Base-by-base conservation (phyloP, 2,113 vertebrate species). In the Xiphias gladius region DNA sequence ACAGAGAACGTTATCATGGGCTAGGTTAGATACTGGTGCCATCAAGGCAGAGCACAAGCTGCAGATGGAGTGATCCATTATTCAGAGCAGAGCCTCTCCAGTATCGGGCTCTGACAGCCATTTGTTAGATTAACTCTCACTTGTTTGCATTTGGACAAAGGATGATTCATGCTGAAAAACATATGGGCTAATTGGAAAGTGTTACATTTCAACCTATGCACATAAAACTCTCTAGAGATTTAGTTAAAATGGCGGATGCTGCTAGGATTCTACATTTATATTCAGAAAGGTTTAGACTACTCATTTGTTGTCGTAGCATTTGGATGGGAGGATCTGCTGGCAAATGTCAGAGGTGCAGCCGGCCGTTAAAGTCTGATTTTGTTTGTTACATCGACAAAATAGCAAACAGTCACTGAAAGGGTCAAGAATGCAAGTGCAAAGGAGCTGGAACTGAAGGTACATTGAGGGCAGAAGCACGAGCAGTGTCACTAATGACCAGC, bases 51-150 rank as follows among this genome's bases (percentile, higher is more conserved):
- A 76, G 65, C 82, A 73, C 70, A 72, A 70, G 86, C 90, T 86
- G 72, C 85, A 57, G 84, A 88, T 81, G 70, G 79, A 83, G 20
- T 19, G 80, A 91, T 91, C 87, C 90, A 92, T 94, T 93, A 94
- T 93, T 93, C 88, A 93, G 76, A 84, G 80, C 72, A 19, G 73
- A 79, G 77, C 71, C 79, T 85, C 84, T 90, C 72, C 64, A 50
- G 81, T 87, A 88, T 91, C 88, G 61, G 46, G 54, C 77, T 61
- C 59, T 73, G 78, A 90, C 89, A 70, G 81, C 89, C 93, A 94
- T 94, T 94, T 94, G 83, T 84, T 77, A 91, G 87, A 94, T 95
- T 94, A 92, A 85, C 89, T 89, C 83, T 85, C 82, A 85, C 85
- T 83, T 59, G 82, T 90, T 92, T 94, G 88, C 77, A 69, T 82